A percentile compares a stretch with the other conserved stretches of the same genome.
phyloP scores from a whole-genome alignment of 1,140 invertebrate species.

The Ganaspis sp. region DNA sequence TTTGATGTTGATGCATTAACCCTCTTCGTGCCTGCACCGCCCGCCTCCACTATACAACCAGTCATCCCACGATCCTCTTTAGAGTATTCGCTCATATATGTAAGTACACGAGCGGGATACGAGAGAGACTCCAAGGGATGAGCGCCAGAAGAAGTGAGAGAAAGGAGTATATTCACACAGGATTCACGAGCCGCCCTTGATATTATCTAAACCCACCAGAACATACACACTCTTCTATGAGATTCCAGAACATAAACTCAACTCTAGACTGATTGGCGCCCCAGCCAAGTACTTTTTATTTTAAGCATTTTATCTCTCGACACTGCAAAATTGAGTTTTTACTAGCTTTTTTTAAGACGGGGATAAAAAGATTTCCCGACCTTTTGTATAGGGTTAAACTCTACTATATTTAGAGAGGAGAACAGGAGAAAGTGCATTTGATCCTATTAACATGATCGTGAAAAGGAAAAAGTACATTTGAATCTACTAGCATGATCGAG shows the following conservation, averaged over 20 bases:
- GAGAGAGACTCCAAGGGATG: constrained; percentile 26
- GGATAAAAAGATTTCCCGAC: background rate
- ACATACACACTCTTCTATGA: background rate
- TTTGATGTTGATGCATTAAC: constrained; percentile 71
- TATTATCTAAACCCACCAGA: constrained; percentile 22
- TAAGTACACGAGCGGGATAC: background rate
- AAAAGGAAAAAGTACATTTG: too few relatives aligned
- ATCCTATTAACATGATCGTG: too few relatives aligned
- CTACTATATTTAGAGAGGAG: too few relatives aligned
- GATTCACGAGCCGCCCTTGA: constrained; percentile 27
- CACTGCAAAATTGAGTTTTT: background rate
- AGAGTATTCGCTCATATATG: background rate
- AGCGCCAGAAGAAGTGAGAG: background rate
- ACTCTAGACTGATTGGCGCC: background rate
- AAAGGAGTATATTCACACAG: background rate
- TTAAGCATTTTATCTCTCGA: background rate
- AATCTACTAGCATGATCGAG: too few relatives aligned
- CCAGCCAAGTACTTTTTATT: constrained; percentile 13
- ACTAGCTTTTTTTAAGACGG: background rate
- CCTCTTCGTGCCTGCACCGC: constrained; percentile 40
- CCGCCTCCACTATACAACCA: constrained; percentile 31
- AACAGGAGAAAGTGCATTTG: too few relatives aligned
- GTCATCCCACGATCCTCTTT: constrained; percentile 34
- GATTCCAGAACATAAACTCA: background rate
- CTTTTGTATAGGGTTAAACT: too few relatives aligned